These are phyloP conservation scores for Varecia variegata DNA, from an alignment of 2,797 vertebrate species.

Conservation along the genomic window DNA sequence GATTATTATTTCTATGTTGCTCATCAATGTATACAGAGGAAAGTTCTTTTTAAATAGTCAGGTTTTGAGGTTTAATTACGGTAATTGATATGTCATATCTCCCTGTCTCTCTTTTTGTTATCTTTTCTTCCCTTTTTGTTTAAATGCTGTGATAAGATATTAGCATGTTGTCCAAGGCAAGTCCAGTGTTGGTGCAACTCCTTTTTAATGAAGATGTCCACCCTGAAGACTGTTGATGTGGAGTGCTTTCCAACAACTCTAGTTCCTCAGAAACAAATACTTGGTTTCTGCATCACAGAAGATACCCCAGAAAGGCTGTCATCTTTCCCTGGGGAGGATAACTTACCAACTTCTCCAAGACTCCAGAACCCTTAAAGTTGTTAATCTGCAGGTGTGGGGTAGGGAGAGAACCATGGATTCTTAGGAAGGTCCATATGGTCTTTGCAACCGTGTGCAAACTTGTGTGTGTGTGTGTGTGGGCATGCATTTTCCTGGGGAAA, in stretches of 20 bases:
- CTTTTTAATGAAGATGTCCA: neutral
- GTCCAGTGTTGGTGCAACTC: neutral
- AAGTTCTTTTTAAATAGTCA: slow-evolving; percentile 25
- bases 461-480: neutral
- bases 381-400: neutral
- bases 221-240: neutral
- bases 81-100: neutral
- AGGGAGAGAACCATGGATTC: neutral
- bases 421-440: neutral
- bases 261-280: neutral
- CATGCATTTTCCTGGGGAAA: neutral
- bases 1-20: neutral
- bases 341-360: neutral
- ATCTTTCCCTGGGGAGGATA: neutral
- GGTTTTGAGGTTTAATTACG: neutral
- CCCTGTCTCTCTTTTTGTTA: neutral
- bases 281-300: neutral
- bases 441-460: neutral
- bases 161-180: neutral
- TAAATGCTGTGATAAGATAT: neutral
- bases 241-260: neutral
- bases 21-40: neutral
- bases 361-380: neutral
- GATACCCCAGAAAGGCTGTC: neutral
- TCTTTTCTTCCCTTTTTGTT: neutral